Evolutionary conservation across 2,797 vertebrate species (phyloP).

Genomic region (Acanthopagrus latus): DNA sequence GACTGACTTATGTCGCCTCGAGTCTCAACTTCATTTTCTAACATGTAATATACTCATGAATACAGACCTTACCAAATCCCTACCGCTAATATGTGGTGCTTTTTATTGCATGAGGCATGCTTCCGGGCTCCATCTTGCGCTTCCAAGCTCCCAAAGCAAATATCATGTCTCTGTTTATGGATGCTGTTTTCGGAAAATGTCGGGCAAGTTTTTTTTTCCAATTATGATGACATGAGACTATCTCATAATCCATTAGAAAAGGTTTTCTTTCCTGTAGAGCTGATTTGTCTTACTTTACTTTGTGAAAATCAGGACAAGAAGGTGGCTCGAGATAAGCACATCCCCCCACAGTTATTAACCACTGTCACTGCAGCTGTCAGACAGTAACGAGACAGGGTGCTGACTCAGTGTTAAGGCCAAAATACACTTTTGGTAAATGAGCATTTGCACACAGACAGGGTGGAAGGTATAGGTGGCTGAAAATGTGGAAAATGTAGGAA

Average conservation of each 20-base stretch:
- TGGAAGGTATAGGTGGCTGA: neutral
- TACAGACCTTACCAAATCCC: constrained; percentile 5
- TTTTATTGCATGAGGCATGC: constrained; percentile 14
- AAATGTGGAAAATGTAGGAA: neutral
- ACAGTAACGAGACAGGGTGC: neutral
- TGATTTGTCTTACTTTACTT: constrained; percentile 2
- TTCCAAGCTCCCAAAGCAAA: constrained; percentile 32
- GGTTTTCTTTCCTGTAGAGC: neutral
- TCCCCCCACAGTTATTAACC: constrained; percentile 1
- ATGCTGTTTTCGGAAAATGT: constrained; percentile 2
- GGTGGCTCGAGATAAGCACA: neutral
- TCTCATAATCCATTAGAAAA: neutral
- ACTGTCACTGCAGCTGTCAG: constrained; percentile 16
- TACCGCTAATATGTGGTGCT: neutral
- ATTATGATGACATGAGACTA: constrained; percentile 12
- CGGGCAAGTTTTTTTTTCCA: neutral
- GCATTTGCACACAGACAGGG: neutral
- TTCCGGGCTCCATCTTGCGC: neutral
- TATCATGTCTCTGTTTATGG: neutral
- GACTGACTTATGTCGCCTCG: constrained; percentile 5
- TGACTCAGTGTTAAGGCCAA: neutral
- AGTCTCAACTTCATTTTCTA: neutral
- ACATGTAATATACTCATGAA: constrained; percentile 1
- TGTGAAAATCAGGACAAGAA: constrained; percentile 10
- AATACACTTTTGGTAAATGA: neutral